Evolutionary conservation across 2,888 invertebrate species (phyloP), one percentile per base, ranked within the genome.

Genomic region (Brassicogethes aeneus): DNA sequence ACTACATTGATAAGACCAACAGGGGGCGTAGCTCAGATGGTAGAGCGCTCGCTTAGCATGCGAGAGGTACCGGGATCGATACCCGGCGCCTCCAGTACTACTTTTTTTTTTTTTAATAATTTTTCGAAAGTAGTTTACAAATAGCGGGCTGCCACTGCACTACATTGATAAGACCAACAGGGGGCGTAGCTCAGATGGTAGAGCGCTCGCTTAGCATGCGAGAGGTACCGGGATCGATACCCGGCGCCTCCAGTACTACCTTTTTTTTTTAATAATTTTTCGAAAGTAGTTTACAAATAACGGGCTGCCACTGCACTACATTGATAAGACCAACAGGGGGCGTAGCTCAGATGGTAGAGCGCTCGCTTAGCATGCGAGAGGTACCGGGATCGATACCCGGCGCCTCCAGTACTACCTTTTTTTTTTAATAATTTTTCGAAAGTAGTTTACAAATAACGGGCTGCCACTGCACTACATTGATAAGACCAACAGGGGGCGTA

Each of bases 321-420:
- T n/a, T n/a, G n/a, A n/a, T n/a, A n/a, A n/a, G n/a, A n/a, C n/a
- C n/a, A n/a, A n/a, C 43, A 43, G 61, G 60, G 59, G 61, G 59
- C 54, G 59, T 60, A 60, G 60, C 60, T 60, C 60, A 60, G 59
- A 60, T 60, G 61, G 60, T 59, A 61, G 60, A 61, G 61, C 62
- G 62, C 62, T 62, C 62, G 61, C 62, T 62, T 62, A 64, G 62
- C 64, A 64, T 64, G 62, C 62, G 62, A 64, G 61, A 61, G 61
- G 62, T 62, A 63, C 62, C 60, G 61, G 61, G 60, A 64, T 64
- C 62, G 62, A 64, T 62, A 52, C 62, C 62, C 62, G 61, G 62
- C 62, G 57, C 62, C 62, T 64, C 62, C 36, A 36, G 47, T 10
- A 2, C n/a, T n/a, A n/a, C n/a, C n/a, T n/a, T n/a, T n/a, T n/a